A percentile compares a stretch with the other conserved stretches of the same genome.
phyloP scores from a whole-genome alignment of 2,888 invertebrate species.

The Temnothorax rugatulus region DNA sequence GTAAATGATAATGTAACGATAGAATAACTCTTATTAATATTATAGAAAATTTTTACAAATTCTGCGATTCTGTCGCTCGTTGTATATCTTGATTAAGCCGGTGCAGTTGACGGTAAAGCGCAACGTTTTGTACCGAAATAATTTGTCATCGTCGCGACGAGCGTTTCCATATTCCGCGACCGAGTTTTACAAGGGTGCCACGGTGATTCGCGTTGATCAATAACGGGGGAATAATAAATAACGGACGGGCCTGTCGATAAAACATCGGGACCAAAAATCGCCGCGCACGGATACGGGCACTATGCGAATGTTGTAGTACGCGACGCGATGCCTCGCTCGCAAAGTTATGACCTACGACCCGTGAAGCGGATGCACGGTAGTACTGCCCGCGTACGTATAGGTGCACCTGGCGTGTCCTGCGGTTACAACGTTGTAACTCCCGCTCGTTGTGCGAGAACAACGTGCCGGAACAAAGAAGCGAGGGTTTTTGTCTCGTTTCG shows the following conservation, averaged over 20 bases:
- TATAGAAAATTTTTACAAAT: slow-evolving; percentile 22
- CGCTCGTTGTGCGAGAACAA: slow-evolving; percentile 44
- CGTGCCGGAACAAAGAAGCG: slow-evolving; percentile 50
- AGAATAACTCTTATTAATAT: neutral
- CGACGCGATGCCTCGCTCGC: slow-evolving; percentile 14
- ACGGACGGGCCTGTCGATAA: slow-evolving; percentile 74
- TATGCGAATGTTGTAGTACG: neutral
- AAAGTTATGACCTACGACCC: slow-evolving; percentile 55
- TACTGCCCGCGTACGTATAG: neutral
- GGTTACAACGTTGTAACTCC: slow-evolving; percentile 46
- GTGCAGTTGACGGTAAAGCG: slow-evolving; percentile 16
- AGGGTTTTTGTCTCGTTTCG: slow-evolving; percentile 36
- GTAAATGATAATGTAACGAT: neutral
- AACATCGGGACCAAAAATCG: slow-evolving; percentile 65
- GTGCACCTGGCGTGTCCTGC: slow-evolving; percentile 53
- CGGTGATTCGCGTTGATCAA: slow-evolving; percentile 62
- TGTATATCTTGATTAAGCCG: slow-evolving; percentile 35
- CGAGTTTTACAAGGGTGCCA: slow-evolving; percentile 58
- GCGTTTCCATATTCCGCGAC: slow-evolving; percentile 47
- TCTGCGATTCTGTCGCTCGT: neutral
- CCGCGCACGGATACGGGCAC: neutral
- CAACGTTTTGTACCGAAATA: slow-evolving; percentile 36
- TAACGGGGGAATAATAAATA: slow-evolving; percentile 76
- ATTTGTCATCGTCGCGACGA: slow-evolving; percentile 56
- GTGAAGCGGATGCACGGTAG: slow-evolving; percentile 34